Percentiles rank a stretch among this genome's conserved stretches.
phyloP scores from a whole-genome alignment of 1,140 invertebrate species.

The Holotrichia oblita region DNA sequence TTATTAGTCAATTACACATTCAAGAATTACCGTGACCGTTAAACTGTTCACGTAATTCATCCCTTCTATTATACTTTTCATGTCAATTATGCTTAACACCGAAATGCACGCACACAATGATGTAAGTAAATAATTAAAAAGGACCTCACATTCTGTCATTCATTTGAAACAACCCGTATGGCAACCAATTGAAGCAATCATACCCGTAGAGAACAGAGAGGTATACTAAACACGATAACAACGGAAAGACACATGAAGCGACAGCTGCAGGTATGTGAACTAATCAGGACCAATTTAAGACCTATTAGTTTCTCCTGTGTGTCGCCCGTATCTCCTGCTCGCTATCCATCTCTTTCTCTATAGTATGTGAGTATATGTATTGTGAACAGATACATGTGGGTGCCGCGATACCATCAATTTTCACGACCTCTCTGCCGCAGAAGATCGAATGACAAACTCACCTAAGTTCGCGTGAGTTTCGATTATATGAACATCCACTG shows the following conservation, averaged over 20 bases:
- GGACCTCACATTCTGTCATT: constrained; percentile 6
- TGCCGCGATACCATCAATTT: constrained; percentile 39
- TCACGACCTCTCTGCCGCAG: background rate
- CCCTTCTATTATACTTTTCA: background rate
- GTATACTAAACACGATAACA: constrained; percentile 17
- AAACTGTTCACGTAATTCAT: background rate
- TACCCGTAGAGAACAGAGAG: constrained; percentile 1
- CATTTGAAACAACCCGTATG: constrained; percentile 44
- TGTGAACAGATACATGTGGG: constrained; percentile 22
- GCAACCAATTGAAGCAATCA: constrained; percentile 46
- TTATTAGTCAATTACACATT: background rate
- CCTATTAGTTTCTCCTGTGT: constrained; percentile 53
- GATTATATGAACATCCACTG: constrained; percentile 10
- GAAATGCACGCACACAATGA: background rate
- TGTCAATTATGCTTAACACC: background rate
- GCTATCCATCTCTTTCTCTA: background rate
- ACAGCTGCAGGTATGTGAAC: constrained; percentile 59
- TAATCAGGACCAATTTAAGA: constrained; percentile 59
- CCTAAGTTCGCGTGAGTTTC: constrained; percentile 38
- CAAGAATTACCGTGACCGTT: background rate
- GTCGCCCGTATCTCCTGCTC: constrained; percentile 50
- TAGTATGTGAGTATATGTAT: background rate
- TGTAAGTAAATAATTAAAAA: constrained; percentile 14
- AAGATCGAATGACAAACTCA: constrained; percentile 38
- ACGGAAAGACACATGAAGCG: constrained; percentile 44